A percentile compares a stretch with the other conserved stretches of the same genome.
phyloP scores from a whole-genome alignment of 2,797 vertebrate genomes.

The Amazonetta brasiliensis region DNA sequence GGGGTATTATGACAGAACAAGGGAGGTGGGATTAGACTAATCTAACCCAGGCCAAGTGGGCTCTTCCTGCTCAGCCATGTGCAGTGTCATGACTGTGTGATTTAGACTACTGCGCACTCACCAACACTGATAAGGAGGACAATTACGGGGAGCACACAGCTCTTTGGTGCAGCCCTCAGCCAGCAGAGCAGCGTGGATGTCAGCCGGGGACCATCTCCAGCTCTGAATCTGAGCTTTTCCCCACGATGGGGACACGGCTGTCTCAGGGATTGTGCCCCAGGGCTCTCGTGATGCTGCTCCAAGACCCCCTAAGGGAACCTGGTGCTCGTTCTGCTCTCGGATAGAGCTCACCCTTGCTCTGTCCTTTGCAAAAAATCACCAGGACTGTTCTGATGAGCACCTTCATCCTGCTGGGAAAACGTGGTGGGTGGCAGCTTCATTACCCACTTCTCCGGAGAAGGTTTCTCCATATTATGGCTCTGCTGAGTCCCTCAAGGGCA shows the following conservation, averaged over 20 bases:
- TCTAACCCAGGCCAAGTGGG: conserved; percentile 71
- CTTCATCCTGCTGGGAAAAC: accelerated
- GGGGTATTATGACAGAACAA: conserved; percentile 74
- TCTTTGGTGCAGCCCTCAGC: conserved; percentile 18
- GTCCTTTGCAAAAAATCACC: not conserved
- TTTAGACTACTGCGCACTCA: conserved; percentile 71
- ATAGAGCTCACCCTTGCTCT: not conserved
- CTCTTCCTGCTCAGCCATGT: conserved; percentile 72
- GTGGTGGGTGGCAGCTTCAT: not conserved
- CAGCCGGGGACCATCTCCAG: conserved; percentile 50
- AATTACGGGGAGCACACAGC: conserved; percentile 46
- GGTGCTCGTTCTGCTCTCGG: not conserved
- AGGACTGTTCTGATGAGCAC: not conserved
- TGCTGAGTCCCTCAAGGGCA: not conserved
- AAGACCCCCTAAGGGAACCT: not conserved
- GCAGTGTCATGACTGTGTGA: conserved; percentile 69
- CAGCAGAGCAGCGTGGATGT: accelerated
- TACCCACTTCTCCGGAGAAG: not conserved
- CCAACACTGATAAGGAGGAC: conserved; percentile 70
- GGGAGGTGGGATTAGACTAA: conserved; percentile 76
- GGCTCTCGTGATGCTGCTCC: not conserved
- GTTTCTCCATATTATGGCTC: not conserved
- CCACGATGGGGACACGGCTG: not conserved
- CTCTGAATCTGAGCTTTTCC: not conserved
- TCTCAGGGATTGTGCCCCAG: accelerated